phyloP scores from a whole-genome alignment of 1,140 invertebrate genomes.

The Gerris buenoi region DNA sequence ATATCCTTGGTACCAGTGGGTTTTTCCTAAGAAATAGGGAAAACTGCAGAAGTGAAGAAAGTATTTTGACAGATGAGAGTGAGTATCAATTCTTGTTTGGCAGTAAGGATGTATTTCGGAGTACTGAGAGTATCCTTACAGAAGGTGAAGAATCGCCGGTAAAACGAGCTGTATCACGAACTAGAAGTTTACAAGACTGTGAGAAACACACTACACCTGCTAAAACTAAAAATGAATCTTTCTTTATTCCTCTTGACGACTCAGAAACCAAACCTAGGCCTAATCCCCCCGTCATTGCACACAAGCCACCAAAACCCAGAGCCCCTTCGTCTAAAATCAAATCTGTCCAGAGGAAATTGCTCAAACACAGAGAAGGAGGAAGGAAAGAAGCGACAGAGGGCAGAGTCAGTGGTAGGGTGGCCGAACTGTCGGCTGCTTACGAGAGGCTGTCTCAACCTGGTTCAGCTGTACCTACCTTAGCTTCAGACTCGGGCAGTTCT shows the following conservation, averaged over 20 bases:
- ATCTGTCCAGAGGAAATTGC: slow-evolving; percentile 18
- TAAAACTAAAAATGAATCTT: slow-evolving; percentile 22
- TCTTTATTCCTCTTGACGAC: slow-evolving; percentile 21
- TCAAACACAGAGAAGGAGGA: neutral
- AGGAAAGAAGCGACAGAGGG: slow-evolving; percentile 23
- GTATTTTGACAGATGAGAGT: slow-evolving; percentile 60
- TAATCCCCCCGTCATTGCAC: slow-evolving; percentile 30
- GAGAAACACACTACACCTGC: slow-evolving; percentile 21
- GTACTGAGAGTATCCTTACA: slow-evolving; percentile 34
- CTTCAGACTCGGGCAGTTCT: slow-evolving; percentile 40
- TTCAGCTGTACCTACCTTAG: slow-evolving; percentile 3
- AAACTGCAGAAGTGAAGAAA: slow-evolving; percentile 57
- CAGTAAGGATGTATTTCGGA: slow-evolving; percentile 24
- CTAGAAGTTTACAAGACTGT: slow-evolving; percentile 35
- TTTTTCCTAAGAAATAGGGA: slow-evolving; percentile 36
- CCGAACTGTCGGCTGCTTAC: slow-evolving; percentile 27
- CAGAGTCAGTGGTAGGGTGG: slow-evolving; percentile 14
- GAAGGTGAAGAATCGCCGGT: slow-evolving; percentile 35
- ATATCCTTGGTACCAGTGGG: slow-evolving; percentile 44
- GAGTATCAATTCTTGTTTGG: slow-evolving; percentile 36
- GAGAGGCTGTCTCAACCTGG: slow-evolving; percentile 21
- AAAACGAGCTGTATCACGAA: slow-evolving; percentile 31
- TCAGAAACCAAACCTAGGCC: slow-evolving; percentile 15
- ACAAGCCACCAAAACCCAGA: slow-evolving; percentile 35
- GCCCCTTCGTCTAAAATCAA: slow-evolving; percentile 28